Evolutionary conservation across 2,797 vertebrate genomes (phyloP), one percentile per base, ranked within the genome.

Genomic region (Cottoperca gobio): DNA sequence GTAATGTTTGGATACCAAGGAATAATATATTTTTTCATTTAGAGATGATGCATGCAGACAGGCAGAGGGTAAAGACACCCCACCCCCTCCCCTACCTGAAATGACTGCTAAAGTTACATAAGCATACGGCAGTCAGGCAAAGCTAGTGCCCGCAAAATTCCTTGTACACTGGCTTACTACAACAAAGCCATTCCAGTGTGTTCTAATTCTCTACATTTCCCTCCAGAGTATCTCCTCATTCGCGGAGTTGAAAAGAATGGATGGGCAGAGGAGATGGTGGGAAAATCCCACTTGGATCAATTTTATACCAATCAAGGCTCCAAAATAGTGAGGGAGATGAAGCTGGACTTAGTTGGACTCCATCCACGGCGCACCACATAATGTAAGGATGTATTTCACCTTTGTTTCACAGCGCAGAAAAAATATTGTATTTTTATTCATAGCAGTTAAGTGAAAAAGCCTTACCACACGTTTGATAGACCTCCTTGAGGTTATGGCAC

Each of bases 251-350:
- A 78, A 90, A 86, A 78, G 74, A 79, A 80, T 46, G 64, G 70
- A 83, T 13, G 61, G 45, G 62, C 26, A 82, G 59, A 79, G 54
- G 50, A 77, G 78, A 79, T 57, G 52, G 48, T 68, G 58, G 57
- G 60, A 88, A 88, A 89, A 89, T 90, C 90, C 83, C 82, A 73
- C 79, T 60, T 79, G 84, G 84, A 85, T 91, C 84, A 83, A 82
- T 91, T 92, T 82, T 78, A 81, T 76, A 86, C 82, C 84, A 90
- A 89, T 84, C 73, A 78, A 62, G 70, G 68, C 73, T 81, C 60
- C 77, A 81, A 81, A 89, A 88, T 74, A 88, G 67, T 57, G 42
- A 61, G 31, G 35, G 60, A 86, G 84, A 87, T 79, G 73, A 84
- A 79, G 75, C 70, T 85, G 70, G 83, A 85, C 69, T 65, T 49